A percentile compares a stretch with the other conserved stretches of the same genome.
Conservation (phyloP, 1,140 invertebrate species). For the Aplysia californica region DNA sequence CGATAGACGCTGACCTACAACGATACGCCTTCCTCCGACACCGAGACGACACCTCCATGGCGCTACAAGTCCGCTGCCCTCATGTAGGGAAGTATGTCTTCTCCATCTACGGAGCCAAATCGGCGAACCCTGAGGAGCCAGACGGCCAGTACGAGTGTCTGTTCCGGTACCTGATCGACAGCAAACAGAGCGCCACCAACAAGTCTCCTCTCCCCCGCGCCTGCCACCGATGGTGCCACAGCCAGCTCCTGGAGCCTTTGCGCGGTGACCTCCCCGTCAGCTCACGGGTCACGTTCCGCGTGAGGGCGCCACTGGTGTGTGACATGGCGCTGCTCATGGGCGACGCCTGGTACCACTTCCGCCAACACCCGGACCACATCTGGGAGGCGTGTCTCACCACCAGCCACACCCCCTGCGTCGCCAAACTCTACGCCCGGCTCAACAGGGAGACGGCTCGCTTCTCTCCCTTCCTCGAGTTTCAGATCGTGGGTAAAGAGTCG, state of each 20-base stretch:
- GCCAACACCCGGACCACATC: constrained; percentile 48
- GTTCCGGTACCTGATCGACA: constrained; percentile 62
- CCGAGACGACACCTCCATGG: constrained; percentile 47
- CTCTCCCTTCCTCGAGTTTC: constrained; percentile 60
- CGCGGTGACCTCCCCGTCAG: constrained; percentile 54
- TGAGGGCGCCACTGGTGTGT: constrained; percentile 53
- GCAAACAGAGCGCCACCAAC: constrained; percentile 53
- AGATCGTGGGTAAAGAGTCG: constrained; percentile 50
- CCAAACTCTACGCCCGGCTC: constrained; percentile 60
- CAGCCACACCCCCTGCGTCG: constrained; percentile 48
- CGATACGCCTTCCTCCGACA: constrained; percentile 59
- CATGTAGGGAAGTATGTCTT: constrained; percentile 63
- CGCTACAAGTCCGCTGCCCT: constrained; percentile 61
- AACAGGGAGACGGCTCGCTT: constrained; percentile 56
- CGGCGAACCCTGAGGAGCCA: constrained; percentile 38
- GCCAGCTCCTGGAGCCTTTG: constrained; percentile 60
- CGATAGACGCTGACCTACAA: constrained; percentile 54
- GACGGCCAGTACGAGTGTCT: constrained; percentile 55
- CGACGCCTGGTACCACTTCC: constrained; percentile 61
- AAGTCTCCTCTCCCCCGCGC: constrained; percentile 59
- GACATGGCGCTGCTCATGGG: constrained; percentile 61
- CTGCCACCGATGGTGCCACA: constrained; percentile 61
- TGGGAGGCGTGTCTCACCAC: constrained; percentile 63
- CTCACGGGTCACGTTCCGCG: constrained; percentile 52
- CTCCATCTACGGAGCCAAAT: constrained; percentile 55